phyloP scores from a whole-genome alignment of 2,113 vertebrate genomes.

The Xenopus laevis region DNA sequence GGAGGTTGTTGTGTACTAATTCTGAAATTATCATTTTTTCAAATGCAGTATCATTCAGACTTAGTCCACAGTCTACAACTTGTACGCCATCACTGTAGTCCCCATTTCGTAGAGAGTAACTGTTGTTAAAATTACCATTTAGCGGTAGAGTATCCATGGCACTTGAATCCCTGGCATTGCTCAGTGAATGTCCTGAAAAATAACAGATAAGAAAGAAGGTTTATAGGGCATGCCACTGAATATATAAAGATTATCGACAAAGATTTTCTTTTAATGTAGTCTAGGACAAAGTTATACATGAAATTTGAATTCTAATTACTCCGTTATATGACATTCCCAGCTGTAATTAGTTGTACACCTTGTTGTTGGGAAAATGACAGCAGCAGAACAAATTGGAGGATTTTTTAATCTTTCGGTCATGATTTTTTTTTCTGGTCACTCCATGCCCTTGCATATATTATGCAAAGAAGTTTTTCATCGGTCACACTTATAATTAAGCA shows the following conservation, averaged over 20 bases:
- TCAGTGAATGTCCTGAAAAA: conserved; percentile 95
- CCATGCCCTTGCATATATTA: conserved; percentile 75
- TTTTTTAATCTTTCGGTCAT: conserved; percentile 31
- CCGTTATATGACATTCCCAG: conserved; percentile 62
- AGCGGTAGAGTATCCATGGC: conserved; percentile 99
- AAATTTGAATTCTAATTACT: conserved; percentile 58
- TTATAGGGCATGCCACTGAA: neutral
- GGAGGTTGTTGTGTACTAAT: conserved; percentile 97
- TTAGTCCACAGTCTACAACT: conserved; percentile 95
- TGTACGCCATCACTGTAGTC: conserved; percentile 89
- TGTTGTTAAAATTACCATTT: conserved; percentile 99
- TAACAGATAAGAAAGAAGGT: conserved; percentile 28
- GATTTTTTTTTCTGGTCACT: conserved; percentile 62
- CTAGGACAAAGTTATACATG: conserved; percentile 84
- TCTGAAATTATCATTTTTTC: conserved; percentile 99
- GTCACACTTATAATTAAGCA: conserved; percentile 64
- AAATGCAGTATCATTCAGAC: conserved; percentile 94
- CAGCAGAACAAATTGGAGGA: conserved; percentile 6
- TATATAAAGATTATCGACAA: conserved; percentile 45
- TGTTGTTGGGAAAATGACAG: conserved; percentile 53
- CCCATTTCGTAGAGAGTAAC: conserved; percentile 95
- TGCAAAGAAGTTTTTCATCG: conserved; percentile 67
- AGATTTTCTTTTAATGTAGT: conserved; percentile 83
- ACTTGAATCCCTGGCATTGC: conserved; percentile 98
- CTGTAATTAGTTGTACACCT: conserved; percentile 58